Base-by-base conservation (phyloP, 2,797 vertebrate species). In the Enteromius unitaeniatus region DNA sequence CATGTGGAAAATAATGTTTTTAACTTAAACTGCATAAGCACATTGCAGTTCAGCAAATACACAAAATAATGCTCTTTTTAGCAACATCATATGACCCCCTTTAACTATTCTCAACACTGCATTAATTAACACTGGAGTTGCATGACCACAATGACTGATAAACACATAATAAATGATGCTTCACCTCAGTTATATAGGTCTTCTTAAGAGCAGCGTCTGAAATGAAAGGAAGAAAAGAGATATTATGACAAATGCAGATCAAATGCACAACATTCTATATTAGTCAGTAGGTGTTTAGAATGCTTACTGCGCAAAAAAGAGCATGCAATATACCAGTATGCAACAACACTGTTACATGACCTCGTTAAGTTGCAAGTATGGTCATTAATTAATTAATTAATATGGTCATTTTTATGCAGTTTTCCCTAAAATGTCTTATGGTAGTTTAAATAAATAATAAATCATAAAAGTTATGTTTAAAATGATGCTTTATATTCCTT, bases 121-220 rank as follows among this genome's bases (percentile, higher is more conserved):
- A 23, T 19, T 19, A 4, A 45, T n/a, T 60, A 5, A 55, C n/a
- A 40, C 6, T 34, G 10, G 9, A 51, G 34, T 42, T 60, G 42
- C 11, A 58, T 10, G n/a, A 76, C 21, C 3, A 3, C 34, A 34
- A 53, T n/a, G 1, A 62, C 10, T 26, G 8, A 55, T 31, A 9
- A 7, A 34, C 23, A 6, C 14, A 79, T 8, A 7, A 47, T 3
- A 14, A 21, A 40, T 3, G 11, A 47, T 53, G n/a, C 60, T 77
- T 86, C 65, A 90, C 90, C 90, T 91, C 90, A 9, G 84, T 85
- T 75, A 87, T 77, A 53, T 49, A 75, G 79, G 73, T 76, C 86
- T 90, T 91, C 83, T 86, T 90, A 62, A 83, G 77, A 70, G 81
- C 84, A 26, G 40, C 49, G 47, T 91, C 90, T 91, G 84, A 72